Conservation (phyloP, 2,888 invertebrate genomes). For the Orthosia cruda region DNA sequence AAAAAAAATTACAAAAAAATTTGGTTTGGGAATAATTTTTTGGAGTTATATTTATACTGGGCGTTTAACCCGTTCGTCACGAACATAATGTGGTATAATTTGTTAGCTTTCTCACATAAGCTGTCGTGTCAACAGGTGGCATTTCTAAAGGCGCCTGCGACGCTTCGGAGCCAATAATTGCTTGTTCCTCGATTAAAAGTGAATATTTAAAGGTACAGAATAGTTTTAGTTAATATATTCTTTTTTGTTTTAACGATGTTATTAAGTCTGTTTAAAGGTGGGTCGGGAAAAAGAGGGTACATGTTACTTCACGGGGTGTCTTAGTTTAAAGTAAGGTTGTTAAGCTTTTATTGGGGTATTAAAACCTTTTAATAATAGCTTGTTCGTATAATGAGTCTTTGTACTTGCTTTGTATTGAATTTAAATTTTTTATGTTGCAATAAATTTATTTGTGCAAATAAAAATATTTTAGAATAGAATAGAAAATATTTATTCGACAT, state of each 20-base stretch:
- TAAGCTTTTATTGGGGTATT: slow-evolving; percentile 40
- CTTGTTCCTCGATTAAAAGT: slow-evolving; percentile 56
- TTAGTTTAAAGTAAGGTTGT: slow-evolving; percentile 25
- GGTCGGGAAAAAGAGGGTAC: slow-evolving; percentile 26
- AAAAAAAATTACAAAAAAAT: not conserved
- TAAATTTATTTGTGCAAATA: slow-evolving; percentile 1
- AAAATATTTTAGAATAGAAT: too few species aligned
- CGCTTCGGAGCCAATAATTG: slow-evolving; percentile 53
- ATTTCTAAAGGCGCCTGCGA: slow-evolving; percentile 5
- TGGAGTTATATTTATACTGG: slow-evolving; percentile 63
- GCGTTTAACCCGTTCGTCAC: slow-evolving; percentile 68
- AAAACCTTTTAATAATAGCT: slow-evolving; percentile 46
- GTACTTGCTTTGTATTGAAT: slow-evolving; percentile 19
- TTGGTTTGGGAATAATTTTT: not conserved
- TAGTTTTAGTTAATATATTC: slow-evolving; percentile 27
- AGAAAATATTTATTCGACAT: too few species aligned
- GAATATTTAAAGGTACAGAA: slow-evolving; percentile 53
- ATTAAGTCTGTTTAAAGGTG: slow-evolving; percentile 47
- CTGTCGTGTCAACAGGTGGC: slow-evolving; percentile 78
- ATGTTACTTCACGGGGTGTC: slow-evolving; percentile 53
- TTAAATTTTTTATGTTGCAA: not conserved
- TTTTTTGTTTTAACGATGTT: slow-evolving; percentile 57
- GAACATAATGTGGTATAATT: slow-evolving; percentile 76
- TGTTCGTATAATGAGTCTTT: slow-evolving; percentile 24
- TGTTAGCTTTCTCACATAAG: slow-evolving; percentile 81